Evolutionary conservation across 1,140 invertebrate species (phyloP), one percentile per base, ranked within the genome.

Genomic region (Helicoverpa zea): DNA sequence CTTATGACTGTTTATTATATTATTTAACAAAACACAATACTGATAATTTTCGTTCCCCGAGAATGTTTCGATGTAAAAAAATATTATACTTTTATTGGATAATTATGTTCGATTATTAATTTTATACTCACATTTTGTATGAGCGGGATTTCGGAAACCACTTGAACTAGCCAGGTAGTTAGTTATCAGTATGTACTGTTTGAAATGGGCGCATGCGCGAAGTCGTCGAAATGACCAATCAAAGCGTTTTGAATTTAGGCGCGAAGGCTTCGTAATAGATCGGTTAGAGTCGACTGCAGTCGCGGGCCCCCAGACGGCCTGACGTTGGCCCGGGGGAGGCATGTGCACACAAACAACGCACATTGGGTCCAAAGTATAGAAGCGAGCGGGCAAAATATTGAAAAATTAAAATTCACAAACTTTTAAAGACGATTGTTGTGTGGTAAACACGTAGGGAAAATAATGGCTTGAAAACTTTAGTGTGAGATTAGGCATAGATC

Each of bases 161-260:
- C 13, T 29, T 35, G 7, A 18, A 18, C 56, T 58, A 35, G 30
- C 59, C 14, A 30, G 30, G 30, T 35, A 35, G 3, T 18, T 58
- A 18, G 3, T 18, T 58, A 18, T 58, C 18, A 63, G 23, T n/a
- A 56, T 43, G 14, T 14, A 14, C 30, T 9, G 35, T n/a, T 16
- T 43, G n/a, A n/a, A 16, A 63, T 4, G n/a, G 35, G 63, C 63
- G 63, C 63, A 64, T 64, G 63, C 63, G 63, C 43, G 7, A 4
- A 1, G 7, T 4, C 7, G 10, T 10, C 5, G 43, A 29, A 47
- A 64, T 16, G n/a, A n/a, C 63, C 63, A 64, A 64, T n/a, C 63
- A 10, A 43, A n/a, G 2, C 5, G 5, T n/a, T 64, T 64, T 14
- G 43, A 35, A 16, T 64, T 64, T 64, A 43, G 35, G 63, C 63